These are phyloP conservation scores for Bombus polaris DNA, from an alignment of 1,140 invertebrate genomes.

Conservation along the genomic window DNA sequence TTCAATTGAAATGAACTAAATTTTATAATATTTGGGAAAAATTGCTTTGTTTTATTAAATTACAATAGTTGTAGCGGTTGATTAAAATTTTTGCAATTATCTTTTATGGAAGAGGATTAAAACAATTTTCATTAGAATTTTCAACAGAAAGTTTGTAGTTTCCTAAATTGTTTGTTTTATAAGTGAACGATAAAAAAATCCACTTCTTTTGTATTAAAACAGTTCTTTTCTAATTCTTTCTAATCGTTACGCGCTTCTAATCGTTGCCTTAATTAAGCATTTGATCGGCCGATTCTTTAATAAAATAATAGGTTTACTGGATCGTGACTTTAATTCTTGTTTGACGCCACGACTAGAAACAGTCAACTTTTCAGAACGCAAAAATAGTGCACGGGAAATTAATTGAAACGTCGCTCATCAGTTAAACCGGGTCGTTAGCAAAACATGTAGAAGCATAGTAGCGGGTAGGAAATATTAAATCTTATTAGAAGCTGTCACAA, in stretches of 20 bases:
- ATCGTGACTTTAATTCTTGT: not conserved
- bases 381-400: not conserved
- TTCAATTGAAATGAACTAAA: too few relatives aligned
- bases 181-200: not conserved
- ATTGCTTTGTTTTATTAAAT: too few relatives aligned
- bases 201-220: not conserved
- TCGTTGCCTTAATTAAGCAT: not conserved
- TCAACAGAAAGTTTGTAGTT: not conserved
- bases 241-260: not conserved
- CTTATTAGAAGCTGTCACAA: slow-evolving; percentile 1
- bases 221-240: not conserved
- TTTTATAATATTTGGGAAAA: too few relatives aligned
- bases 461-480: not conserved
- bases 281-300: not conserved
- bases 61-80: too few relatives aligned
- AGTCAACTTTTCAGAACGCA: not conserved
- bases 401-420: slow-evolving; percentile 18
- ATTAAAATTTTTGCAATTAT: too few relatives aligned
- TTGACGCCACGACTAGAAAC: not conserved
- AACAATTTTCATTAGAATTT: not conserved
- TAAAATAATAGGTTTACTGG: too few relatives aligned
- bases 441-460: not conserved
- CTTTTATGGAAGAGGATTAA: not conserved
- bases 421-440: not conserved
- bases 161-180: not conserved